phyloP scores from a whole-genome alignment of 1,140 invertebrate genomes.

The Habropoda laboriosa region DNA sequence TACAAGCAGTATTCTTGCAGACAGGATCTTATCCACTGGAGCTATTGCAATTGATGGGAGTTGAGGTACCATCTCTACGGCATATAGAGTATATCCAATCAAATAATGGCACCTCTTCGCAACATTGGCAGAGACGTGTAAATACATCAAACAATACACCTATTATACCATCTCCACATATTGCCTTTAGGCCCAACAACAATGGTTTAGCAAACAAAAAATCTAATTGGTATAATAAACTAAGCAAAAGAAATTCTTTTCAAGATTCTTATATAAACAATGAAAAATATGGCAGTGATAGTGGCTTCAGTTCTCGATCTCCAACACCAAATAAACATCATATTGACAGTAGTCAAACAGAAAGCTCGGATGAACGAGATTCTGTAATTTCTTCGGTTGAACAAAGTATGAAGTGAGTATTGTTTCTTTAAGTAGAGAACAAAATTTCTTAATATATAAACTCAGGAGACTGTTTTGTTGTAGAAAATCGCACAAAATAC shows the following conservation, averaged over 20 bases:
- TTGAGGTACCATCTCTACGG: slow-evolving; percentile 72
- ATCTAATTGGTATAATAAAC: slow-evolving; percentile 74
- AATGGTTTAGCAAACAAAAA: slow-evolving; percentile 71
- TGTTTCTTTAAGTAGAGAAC: background rate
- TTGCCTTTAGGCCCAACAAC: slow-evolving; percentile 68
- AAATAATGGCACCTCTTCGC: slow-evolving; percentile 45
- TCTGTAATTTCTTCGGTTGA: slow-evolving; percentile 74
- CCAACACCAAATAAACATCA: slow-evolving; percentile 77
- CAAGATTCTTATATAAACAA: slow-evolving; percentile 67
- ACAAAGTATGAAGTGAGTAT: slow-evolving; percentile 71
- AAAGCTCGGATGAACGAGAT: slow-evolving; percentile 79
- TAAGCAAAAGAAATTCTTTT: slow-evolving; percentile 66
- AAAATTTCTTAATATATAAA: background rate
- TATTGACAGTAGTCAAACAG: slow-evolving; percentile 73
- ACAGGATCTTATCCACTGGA: slow-evolving; percentile 73
- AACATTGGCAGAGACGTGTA: slow-evolving; percentile 70
- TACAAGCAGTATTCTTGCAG: slow-evolving; percentile 64
- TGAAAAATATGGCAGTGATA: slow-evolving; percentile 75
- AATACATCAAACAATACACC: slow-evolving; percentile 61
- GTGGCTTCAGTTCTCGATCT: slow-evolving; percentile 77
- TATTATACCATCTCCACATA: slow-evolving; percentile 65
- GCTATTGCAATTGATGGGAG: slow-evolving; percentile 74
- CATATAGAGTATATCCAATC: slow-evolving; percentile 69
- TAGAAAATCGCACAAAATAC: slow-evolving; percentile 69
- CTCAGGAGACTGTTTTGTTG: slow-evolving; percentile 32